A percentile compares a stretch with the other conserved stretches of the same genome.
Evolutionary conservation across 2,797 vertebrate species (phyloP).

Genomic region (Botia almorhae): DNA sequence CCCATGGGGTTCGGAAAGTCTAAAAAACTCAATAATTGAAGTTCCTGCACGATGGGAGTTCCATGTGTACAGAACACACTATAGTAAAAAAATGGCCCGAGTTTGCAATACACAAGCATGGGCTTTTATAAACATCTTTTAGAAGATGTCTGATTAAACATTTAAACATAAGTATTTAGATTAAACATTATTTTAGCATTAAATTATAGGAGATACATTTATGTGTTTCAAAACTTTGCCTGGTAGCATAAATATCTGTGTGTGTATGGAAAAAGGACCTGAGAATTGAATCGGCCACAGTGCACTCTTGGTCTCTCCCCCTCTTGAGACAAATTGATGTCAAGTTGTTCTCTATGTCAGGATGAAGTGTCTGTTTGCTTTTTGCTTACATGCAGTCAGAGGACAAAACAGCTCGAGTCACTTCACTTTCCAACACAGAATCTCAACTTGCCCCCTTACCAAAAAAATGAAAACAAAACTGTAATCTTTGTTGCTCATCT

Average conservation of each 20-base stretch:
- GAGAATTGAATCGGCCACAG: constrained; percentile 64
- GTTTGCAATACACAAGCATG: constrained; percentile 71
- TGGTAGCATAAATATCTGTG: constrained; percentile 26
- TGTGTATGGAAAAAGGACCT: constrained; percentile 63
- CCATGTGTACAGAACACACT: constrained; percentile 22
- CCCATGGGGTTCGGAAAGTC: constrained; percentile 38
- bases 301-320: constrained; percentile 75
- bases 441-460: constrained; percentile 71
- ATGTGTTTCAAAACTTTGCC: neutral
- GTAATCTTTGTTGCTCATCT: constrained; percentile 84
- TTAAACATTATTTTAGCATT: too few species aligned
- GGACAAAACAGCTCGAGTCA: constrained; percentile 86
- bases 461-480: constrained; percentile 68
- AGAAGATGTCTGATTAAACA: too few species aligned
- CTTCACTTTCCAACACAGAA: constrained; percentile 9
- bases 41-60: constrained; percentile 37
- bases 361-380: constrained; percentile 91
- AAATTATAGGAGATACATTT: too few species aligned
- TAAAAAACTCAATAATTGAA: constrained; percentile 32
- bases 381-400: constrained; percentile 81
- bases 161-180: too few species aligned
- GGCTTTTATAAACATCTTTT: neutral
- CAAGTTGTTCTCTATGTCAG: constrained; percentile 87
- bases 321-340: constrained; percentile 86
- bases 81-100: constrained; percentile 18